Evolutionary conservation across 2,113 vertebrate species (phyloP), one percentile per base, ranked within the genome.

Genomic region (Micronycteris hirsuta): DNA sequence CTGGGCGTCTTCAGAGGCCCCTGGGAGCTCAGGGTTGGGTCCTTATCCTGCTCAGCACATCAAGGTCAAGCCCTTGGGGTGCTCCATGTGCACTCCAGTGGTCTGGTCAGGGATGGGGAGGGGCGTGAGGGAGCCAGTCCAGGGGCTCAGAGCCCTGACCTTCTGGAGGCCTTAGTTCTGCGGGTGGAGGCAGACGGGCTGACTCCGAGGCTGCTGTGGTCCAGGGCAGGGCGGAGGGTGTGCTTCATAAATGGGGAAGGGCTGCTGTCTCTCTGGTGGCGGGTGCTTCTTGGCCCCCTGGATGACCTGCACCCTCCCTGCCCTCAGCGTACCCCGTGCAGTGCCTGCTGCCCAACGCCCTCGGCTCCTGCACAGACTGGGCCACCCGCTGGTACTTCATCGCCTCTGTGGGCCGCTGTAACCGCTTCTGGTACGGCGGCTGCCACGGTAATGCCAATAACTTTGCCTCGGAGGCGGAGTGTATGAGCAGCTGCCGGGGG

Each of bases 391-490:
- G 99, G 99, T 99, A 99, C 98, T 99, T 98, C 2, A 97, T 99
- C 28, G 28, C 98, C n/a, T 95, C 98, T 0, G 98, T 99, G 81
- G 98, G 98, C 70, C 98, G 94, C 91, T 99, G 99, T 84, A 98
- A 98, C 89, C 99, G 99, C n/a, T 99, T 99, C 98, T 99, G 99
- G 99, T 99, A 99, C 0, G 99, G 99, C 0, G 98, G 99, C 70
- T 99, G 99, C 97, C 98, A 99, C 0, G 99, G 99, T 93, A 99
- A 99, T 54, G 98, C 94, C 96, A 99, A 99, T 97, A 99, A 99
- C 98, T 99, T 99, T 83, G 77, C 97, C 76, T 98, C 98, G 0
- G 98, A 98, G 94, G 98, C 98, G 14, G 99, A 99, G 82, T 99
- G 99, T 96, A 98, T 99, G 98, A 97, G 80, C 91, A 93, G 28